phyloP scores from a whole-genome alignment of 1,140 invertebrate genomes.

The Colletes gigas region DNA sequence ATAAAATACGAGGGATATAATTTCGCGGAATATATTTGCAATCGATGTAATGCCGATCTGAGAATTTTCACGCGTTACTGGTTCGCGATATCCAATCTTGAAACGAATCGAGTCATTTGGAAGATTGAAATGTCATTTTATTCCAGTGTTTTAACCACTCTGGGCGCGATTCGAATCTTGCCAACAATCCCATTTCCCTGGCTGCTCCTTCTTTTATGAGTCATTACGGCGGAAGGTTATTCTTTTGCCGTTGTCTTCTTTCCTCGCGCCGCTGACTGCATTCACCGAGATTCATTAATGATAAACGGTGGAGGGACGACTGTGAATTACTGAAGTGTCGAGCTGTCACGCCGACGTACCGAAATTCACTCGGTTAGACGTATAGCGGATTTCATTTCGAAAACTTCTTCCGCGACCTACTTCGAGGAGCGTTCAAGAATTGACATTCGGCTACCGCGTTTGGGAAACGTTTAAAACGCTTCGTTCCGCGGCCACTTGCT shows the following conservation, averaged over 20 bases:
- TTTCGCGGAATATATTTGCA: not conserved
- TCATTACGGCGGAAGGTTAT: constrained; percentile 1
- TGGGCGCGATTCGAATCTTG: not conserved
- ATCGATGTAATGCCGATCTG: not conserved
- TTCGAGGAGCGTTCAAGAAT: not conserved
- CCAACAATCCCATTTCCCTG: constrained; percentile 31
- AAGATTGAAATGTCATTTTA: constrained; percentile 16
- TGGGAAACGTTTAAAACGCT: not conserved
- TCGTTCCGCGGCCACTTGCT: not conserved
- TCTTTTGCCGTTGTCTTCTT: constrained; percentile 1
- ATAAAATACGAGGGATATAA: not conserved
- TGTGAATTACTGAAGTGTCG: constrained; percentile 4
- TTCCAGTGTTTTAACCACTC: not conserved
- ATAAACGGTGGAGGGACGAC: constrained; percentile 16
- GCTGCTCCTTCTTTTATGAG: constrained; percentile 19
- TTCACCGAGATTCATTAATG: constrained; percentile 26
- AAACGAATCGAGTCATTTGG: constrained; percentile 14
- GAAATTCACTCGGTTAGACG: constrained; percentile 8
- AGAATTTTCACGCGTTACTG: not conserved
- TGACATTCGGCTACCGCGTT: not conserved
- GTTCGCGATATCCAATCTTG: not conserved
- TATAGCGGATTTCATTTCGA: constrained; percentile 18
- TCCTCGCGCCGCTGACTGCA: not conserved
- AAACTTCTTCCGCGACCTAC: constrained; percentile 4
- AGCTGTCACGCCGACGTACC: not conserved